A percentile compares a stretch with the other conserved stretches of the same genome.
These are phyloP conservation scores for Ornithorhynchus anatinus DNA, from an alignment of 2,113 vertebrate species.

Conservation along the genomic window DNA sequence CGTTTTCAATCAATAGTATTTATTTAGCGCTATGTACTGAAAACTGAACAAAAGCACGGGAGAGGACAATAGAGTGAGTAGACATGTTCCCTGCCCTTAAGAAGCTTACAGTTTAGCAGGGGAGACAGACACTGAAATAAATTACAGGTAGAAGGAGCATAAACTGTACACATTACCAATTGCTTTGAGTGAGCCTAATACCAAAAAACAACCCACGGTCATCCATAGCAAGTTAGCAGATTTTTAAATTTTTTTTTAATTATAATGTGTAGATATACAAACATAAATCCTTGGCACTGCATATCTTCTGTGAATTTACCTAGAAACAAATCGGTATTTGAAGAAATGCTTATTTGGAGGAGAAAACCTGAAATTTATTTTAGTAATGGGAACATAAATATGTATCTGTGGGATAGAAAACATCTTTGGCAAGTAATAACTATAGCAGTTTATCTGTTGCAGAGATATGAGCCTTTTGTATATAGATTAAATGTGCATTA, in stretches of 20 bases:
- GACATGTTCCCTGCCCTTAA: no score
- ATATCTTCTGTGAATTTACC: slow-evolving; percentile 37
- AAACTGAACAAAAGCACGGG: no score
- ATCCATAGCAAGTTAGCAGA: slow-evolving; percentile 18
- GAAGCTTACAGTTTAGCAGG: no score
- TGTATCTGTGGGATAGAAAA: slow-evolving; percentile 43
- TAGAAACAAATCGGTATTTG: slow-evolving; percentile 35
- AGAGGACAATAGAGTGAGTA: no score
- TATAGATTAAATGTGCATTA: slow-evolving; percentile 27
- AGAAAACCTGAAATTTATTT: slow-evolving; percentile 57
- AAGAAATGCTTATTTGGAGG: slow-evolving; percentile 53
- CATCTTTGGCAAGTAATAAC: slow-evolving; percentile 45
- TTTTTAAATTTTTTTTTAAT: slow-evolving; percentile 45
- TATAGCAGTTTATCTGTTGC: slow-evolving; percentile 11
- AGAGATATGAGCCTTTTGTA: slow-evolving; percentile 24
- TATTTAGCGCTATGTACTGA: no score
- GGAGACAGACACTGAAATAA: no score
- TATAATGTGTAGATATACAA: slow-evolving; percentile 19
- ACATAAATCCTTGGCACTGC: slow-evolving; percentile 48
- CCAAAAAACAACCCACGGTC: no score
- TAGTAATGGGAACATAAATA: slow-evolving; percentile 27
- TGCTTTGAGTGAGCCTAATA: no score
- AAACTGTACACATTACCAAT: slow-evolving; percentile 7
- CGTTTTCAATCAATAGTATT: no score
- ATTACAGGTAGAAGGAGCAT: no score